phyloP scores from a whole-genome alignment of 2,113 vertebrate species.

The Phrynocephalus versicolor region DNA sequence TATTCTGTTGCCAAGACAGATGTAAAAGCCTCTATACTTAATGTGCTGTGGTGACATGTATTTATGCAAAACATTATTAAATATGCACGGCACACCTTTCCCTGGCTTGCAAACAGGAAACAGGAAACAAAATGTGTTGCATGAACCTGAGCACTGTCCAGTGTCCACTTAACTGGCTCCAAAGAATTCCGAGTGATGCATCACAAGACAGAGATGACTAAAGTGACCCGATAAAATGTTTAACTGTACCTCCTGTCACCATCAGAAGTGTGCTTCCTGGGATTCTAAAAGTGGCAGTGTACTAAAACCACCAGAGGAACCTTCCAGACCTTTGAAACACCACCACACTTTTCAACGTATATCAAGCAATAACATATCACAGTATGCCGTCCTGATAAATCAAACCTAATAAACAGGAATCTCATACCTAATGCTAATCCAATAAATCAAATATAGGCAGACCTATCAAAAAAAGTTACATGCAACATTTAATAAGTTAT shows the following conservation, averaged over 20 bases:
- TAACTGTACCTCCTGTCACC: neutral
- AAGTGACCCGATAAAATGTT: neutral
- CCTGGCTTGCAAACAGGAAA: neutral
- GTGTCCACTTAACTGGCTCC: neutral
- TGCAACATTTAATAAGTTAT: too few relatives aligned
- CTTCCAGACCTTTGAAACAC: constrained; percentile 31
- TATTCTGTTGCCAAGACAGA: neutral
- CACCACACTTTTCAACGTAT: constrained; percentile 7
- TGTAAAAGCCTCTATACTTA: neutral
- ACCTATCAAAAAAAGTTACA: too few relatives aligned
- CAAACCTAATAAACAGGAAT: neutral
- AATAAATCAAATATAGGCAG: constrained; percentile 19
- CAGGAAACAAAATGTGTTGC: neutral
- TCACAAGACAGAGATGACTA: neutral
- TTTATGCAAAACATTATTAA: neutral
- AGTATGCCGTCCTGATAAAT: constrained; percentile 13
- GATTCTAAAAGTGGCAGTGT: neutral
- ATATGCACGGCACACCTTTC: neutral
- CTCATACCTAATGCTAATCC: neutral
- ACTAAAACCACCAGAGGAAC: neutral
- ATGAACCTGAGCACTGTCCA: neutral
- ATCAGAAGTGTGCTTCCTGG: neutral
- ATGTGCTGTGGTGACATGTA: neutral
- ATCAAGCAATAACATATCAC: neutral
- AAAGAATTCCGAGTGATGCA: neutral